phyloP scores from a whole-genome alignment of 2,888 invertebrate genomes.

The Carabus problematicus region DNA sequence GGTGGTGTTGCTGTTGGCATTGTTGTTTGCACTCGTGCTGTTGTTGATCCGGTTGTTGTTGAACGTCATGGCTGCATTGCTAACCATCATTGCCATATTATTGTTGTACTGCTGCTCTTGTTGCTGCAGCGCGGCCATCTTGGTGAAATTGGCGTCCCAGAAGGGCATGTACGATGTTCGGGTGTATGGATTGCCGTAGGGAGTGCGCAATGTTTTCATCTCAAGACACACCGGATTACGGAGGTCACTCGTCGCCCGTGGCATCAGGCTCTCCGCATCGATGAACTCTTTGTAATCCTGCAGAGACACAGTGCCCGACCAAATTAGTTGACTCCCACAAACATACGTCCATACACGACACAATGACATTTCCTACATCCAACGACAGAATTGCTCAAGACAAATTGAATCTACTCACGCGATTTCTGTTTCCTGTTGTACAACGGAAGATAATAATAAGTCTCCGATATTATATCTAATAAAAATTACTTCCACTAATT shows the following conservation, averaged over 20 bases:
- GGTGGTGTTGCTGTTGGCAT: no score
- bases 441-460: no score
- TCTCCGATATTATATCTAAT: no score
- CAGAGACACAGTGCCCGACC: neutral
- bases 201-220: constrained; percentile 72
- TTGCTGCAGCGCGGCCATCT: neutral
- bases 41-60: constrained; percentile 45
- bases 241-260: constrained; percentile 83
- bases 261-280: constrained; percentile 89
- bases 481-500: no score
- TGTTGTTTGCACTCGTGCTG: constrained; percentile 53
- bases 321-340: no score
- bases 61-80: constrained; percentile 46
- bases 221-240: constrained; percentile 84
- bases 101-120: no score
- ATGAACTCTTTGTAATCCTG: constrained; percentile 92
- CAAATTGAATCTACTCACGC: no score
- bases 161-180: constrained; percentile 42
- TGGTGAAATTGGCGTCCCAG: no score
- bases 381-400: no score
- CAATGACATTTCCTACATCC: no score
- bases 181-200: constrained; percentile 60
- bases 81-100: constrained; percentile 26
- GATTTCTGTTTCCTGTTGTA: no score
- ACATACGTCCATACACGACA: no score